These are phyloP conservation scores for Callyntrura guangdongensis DNA, from an alignment of 2,888 invertebrate genomes.

Conservation along the genomic window DNA sequence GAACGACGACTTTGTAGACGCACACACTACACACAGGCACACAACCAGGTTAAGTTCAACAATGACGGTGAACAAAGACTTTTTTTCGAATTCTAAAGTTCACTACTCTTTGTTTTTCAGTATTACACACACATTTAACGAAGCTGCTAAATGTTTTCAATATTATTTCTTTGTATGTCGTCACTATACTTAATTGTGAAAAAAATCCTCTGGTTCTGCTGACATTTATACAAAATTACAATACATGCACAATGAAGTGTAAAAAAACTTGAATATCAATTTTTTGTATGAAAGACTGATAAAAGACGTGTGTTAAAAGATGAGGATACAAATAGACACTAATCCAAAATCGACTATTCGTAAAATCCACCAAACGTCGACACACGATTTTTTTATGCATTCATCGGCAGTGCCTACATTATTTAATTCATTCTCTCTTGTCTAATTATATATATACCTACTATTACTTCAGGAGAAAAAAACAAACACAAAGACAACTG, in stretches of 20 bases:
- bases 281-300: neutral
- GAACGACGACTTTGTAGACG: neutral
- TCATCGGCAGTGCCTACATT: neutral
- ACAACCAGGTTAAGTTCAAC: conserved; percentile 35
- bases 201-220: too few relatives aligned
- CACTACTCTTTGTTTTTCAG: neutral
- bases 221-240: too few relatives aligned
- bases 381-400: neutral
- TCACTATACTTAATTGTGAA: too few relatives aligned
- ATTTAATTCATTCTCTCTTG: conserved; percentile 3
- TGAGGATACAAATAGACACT: too few relatives aligned
- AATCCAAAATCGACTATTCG: neutral
- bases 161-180: neutral
- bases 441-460: neutral
- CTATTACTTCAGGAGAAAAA: neutral
- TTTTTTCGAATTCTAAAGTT: neutral
- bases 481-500: neutral
- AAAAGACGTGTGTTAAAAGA: neutral
- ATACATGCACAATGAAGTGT: too few relatives aligned
- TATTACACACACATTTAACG: neutral
- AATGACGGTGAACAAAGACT: neutral
- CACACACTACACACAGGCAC: neutral
- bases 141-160: neutral
- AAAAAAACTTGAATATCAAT: neutral
- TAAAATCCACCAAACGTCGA: neutral